These are phyloP conservation scores for Pseudomugil gertrudae DNA, from an alignment of 2,797 vertebrate species.

Conservation along the genomic window DNA sequence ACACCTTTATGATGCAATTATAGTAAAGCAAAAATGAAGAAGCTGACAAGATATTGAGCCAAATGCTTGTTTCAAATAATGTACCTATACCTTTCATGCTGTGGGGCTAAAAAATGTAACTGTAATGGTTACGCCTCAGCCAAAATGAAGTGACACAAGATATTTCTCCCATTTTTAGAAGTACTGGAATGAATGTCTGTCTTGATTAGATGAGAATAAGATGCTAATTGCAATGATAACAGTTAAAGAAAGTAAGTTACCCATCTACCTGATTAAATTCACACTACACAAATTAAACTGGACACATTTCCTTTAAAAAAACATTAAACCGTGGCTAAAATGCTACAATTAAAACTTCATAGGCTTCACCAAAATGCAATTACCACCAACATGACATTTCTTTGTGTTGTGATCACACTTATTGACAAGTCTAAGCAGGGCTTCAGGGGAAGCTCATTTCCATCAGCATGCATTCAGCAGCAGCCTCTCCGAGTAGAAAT, in stretches of 20 bases:
- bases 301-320: neutral
- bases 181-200: too few species aligned
- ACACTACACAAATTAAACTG: neutral
- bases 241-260: neutral
- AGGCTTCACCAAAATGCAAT: neutral
- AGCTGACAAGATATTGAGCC: too few species aligned
- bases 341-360: too few species aligned
- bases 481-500: constrained; percentile 19
- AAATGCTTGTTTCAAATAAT: too few species aligned
- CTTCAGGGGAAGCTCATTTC: constrained; percentile 4
- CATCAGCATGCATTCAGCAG: constrained; percentile 4
- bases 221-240: neutral
- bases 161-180: too few species aligned
- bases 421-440: constrained; percentile 11
- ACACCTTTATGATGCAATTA: too few species aligned
- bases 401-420: constrained; percentile 2
- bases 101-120: too few species aligned
- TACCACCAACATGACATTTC: constrained; percentile 12
- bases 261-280: neutral
- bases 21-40: too few species aligned
- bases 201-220: too few species aligned
- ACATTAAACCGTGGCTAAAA: neutral
- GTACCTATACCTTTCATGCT: too few species aligned
- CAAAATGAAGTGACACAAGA: too few species aligned
- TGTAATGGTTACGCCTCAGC: too few species aligned